These are phyloP conservation scores for Stictonetta naevosa DNA, from an alignment of 2,113 vertebrate genomes.

Conservation along the genomic window DNA sequence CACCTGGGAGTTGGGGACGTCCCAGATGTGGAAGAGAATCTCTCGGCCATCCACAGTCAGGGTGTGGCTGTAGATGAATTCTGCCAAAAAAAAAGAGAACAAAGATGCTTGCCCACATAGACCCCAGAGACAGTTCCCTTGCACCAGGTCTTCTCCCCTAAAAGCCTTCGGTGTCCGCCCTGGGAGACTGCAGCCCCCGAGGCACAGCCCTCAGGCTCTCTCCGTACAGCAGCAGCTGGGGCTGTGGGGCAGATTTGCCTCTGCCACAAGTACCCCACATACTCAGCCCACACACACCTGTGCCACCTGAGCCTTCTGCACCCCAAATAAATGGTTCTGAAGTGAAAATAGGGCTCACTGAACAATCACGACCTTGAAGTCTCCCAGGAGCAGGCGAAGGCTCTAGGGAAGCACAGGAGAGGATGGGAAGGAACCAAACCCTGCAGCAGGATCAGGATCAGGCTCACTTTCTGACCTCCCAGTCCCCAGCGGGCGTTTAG, in stretches of 20 bases:
- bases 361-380: neutral
- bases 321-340: neutral
- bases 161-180: neutral
- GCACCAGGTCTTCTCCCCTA: neutral
- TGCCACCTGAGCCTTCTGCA: neutral
- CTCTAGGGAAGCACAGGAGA: neutral
- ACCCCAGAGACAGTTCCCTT: neutral
- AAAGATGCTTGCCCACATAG: neutral
- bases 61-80: conserved; percentile 87
- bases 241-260: too few relatives aligned
- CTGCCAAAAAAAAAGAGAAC: conserved; percentile 55
- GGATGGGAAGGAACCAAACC: neutral
- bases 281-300: neutral
- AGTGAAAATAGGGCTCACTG: neutral
- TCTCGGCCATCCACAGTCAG: conserved; percentile 81
- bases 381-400: neutral
- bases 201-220: neutral
- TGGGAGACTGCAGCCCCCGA: neutral
- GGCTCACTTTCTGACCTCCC: neutral
- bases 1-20: conserved; percentile 84
- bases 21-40: conserved; percentile 86
- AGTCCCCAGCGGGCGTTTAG: neutral
- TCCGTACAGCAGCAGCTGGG: neutral
- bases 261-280: neutral
- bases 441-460: neutral